These are phyloP conservation scores for Euglossa dilemma DNA, from an alignment of 1,140 invertebrate genomes.

Conservation along the genomic window DNA sequence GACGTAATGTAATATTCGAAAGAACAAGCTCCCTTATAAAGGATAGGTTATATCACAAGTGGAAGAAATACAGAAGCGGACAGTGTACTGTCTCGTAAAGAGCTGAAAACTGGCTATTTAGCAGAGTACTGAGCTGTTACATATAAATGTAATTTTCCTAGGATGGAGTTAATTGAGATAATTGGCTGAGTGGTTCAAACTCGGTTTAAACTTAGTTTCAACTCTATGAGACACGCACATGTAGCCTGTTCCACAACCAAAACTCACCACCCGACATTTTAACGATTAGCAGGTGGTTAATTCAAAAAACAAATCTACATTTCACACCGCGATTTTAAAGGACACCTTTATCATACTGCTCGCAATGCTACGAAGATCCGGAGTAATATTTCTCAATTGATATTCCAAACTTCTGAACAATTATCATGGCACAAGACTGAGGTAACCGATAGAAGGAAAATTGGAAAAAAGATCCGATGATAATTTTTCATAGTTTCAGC, in stretches of 20 bases:
- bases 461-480: not conserved
- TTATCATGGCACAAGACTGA: no score
- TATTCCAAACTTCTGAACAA: not conserved
- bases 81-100: not conserved
- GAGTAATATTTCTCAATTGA: not conserved
- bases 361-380: not conserved
- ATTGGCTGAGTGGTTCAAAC: not conserved
- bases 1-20: no score
- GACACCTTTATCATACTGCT: no score
- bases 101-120: not conserved
- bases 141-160: not conserved
- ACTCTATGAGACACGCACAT: not conserved
- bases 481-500: not conserved
- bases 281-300: not conserved
- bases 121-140: not conserved
- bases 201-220: not conserved
- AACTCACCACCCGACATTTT: not conserved
- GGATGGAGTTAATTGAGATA: not conserved
- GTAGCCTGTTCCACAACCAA: not conserved
- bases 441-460: not conserved
- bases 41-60: not conserved
- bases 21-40: no score
- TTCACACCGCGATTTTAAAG: no score
- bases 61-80: no score
- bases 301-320: not conserved